Evolutionary conservation across 2,888 invertebrate species (phyloP).

Genomic region (Archips crataeganus): DNA sequence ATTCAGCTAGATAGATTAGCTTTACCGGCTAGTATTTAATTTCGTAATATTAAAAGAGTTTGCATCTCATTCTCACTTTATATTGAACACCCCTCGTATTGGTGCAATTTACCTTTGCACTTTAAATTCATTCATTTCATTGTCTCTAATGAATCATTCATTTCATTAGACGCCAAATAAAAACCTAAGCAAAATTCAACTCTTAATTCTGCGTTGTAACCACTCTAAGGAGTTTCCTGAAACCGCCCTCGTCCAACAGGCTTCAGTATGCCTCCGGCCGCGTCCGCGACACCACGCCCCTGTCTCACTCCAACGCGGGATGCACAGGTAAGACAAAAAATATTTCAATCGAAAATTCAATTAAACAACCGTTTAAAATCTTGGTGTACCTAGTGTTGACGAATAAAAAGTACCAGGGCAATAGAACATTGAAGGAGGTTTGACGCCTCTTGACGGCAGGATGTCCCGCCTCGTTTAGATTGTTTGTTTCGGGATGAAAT

Average conservation of each 20-base stretch:
- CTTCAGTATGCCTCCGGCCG: slow-evolving; percentile 62
- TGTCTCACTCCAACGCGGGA: slow-evolving; percentile 51
- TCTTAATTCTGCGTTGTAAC: no score
- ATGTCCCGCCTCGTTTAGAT: slow-evolving; percentile 17
- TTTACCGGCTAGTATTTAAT: no score
- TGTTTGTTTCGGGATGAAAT: slow-evolving; percentile 11
- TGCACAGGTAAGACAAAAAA: slow-evolving; percentile 61
- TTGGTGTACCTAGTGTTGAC: background rate
- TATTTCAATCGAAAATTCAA: background rate
- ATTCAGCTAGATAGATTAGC: no score
- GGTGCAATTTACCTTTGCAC: no score
- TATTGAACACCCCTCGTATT: no score
- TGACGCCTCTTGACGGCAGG: background rate
- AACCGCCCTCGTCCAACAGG: slow-evolving; percentile 64
- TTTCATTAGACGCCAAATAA: no score
- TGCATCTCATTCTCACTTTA: no score
- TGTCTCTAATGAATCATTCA: no score
- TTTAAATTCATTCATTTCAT: no score
- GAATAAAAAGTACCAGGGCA: slow-evolving; percentile 4
- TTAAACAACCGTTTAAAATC: background rate
- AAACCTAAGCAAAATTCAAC: no score
- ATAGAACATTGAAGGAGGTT: slow-evolving; percentile 18
- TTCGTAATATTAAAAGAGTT: no score
- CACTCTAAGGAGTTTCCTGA: slow-evolving; percentile 57
- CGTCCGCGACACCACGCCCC: slow-evolving; percentile 54